A percentile compares a stretch with the other conserved stretches of the same genome.
Conservation (phyloP, 2,113 vertebrate species). For the Anthoscopus minutus region DNA sequence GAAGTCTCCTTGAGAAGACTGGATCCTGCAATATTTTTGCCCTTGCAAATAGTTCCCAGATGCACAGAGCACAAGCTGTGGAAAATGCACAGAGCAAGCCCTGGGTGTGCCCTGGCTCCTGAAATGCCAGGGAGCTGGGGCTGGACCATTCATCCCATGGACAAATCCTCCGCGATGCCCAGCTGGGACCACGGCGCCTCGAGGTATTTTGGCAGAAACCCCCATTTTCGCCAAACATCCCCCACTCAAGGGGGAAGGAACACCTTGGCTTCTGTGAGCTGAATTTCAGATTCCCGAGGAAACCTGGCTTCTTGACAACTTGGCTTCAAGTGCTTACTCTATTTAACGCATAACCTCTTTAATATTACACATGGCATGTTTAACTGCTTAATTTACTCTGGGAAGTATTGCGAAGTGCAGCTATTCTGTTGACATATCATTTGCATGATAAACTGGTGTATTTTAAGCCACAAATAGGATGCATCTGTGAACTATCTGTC, state of each 20-base stretch:
- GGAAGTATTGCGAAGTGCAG: constrained; percentile 36
- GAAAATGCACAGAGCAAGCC: not conserved
- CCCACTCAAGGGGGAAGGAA: not conserved
- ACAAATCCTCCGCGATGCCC: not conserved
- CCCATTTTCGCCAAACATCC: accelerated
- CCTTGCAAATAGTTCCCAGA: constrained; percentile 15
- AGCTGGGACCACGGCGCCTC: accelerated
- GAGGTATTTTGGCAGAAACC: not conserved
- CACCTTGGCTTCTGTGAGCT: not conserved
- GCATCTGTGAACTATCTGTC: constrained; percentile 3
- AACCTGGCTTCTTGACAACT: constrained; percentile 42
- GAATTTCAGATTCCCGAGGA: not conserved
- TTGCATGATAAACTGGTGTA: constrained; percentile 45
- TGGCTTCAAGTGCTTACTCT: constrained; percentile 16
- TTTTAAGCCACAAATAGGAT: constrained; percentile 25
- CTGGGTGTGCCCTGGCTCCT: not conserved
- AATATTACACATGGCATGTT: constrained; percentile 39
- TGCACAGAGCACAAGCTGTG: not conserved
- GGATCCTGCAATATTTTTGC: constrained; percentile 15
- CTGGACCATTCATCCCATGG: not conserved
- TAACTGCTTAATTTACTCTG: constrained; percentile 39
- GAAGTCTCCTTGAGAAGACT: not conserved
- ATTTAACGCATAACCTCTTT: constrained; percentile 47
- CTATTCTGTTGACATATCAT: constrained; percentile 48
- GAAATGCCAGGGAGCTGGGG: not conserved